Percentiles rank a stretch among this genome's conserved stretches.
These are phyloP conservation scores for Drosophila kepulauana DNA, from an alignment of 1,140 invertebrate species.

Conservation along the genomic window DNA sequence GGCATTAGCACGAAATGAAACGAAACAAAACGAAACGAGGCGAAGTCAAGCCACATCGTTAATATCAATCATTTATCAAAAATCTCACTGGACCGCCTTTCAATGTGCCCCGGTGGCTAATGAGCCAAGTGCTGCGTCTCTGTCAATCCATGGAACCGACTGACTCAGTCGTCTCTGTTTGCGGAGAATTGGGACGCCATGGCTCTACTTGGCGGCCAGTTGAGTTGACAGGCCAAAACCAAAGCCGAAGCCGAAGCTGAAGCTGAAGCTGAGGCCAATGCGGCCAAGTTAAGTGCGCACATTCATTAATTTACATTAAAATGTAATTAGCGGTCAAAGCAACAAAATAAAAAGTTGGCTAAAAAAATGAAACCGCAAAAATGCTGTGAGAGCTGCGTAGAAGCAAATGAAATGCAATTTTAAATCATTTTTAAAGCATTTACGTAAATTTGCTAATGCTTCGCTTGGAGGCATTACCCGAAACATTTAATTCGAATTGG, in stretches of 20 bases:
- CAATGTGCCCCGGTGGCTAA: constrained; percentile 60
- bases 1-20: constrained; percentile 24
- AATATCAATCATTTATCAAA: constrained; percentile 80
- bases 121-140: constrained; percentile 65
- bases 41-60: constrained; percentile 54
- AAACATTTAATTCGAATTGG: not conserved
- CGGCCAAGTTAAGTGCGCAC: constrained; percentile 74
- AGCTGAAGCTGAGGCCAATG: constrained; percentile 27
- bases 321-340: constrained; percentile 78
- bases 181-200: constrained; percentile 31
- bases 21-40: not conserved
- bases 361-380: constrained; percentile 67
- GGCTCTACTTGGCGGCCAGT: constrained; percentile 30
- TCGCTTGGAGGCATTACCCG: not conserved
- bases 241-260: not conserved
- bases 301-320: constrained; percentile 82
- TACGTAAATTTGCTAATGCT: constrained; percentile 8
- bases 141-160: constrained; percentile 38
- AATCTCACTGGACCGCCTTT: constrained; percentile 54
- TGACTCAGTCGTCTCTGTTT: constrained; percentile 51
- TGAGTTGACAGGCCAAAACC: constrained; percentile 61
- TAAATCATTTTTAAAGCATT: constrained; percentile 48
- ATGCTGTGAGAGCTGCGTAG: constrained; percentile 44
- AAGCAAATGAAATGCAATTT: constrained; percentile 68
- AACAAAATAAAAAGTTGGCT: constrained; percentile 24